Percentiles rank a stretch among this genome's conserved stretches.
These are phyloP conservation scores for Diachrysia chrysitis DNA, from an alignment of 2,888 invertebrate species.

Conservation along the genomic window DNA sequence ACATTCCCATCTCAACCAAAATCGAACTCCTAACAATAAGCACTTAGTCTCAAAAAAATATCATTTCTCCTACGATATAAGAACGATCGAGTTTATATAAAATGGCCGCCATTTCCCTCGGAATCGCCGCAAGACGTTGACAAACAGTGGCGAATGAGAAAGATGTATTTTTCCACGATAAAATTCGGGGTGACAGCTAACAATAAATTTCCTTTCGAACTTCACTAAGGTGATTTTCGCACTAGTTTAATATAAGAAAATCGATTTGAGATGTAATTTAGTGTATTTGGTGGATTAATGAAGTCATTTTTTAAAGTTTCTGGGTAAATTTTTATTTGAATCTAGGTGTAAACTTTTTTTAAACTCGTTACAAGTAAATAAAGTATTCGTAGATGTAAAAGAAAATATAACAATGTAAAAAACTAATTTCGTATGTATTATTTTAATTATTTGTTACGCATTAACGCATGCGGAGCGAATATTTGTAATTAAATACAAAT, in stretches of 20 bases:
- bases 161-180: slow-evolving; percentile 85
- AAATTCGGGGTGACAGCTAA: slow-evolving; percentile 74
- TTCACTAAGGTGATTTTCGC: slow-evolving; percentile 63
- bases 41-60: slow-evolving; percentile 60
- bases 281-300: slow-evolving; percentile 56
- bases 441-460: no score
- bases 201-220: slow-evolving; percentile 67
- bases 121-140: slow-evolving; percentile 83
- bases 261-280: slow-evolving; percentile 56
- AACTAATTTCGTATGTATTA: no score
- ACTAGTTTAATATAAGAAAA: slow-evolving; percentile 54
- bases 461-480: no score
- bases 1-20: neutral
- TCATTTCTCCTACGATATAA: slow-evolving; percentile 62
- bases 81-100: slow-evolving; percentile 77
- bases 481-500: no score
- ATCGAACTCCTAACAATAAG: slow-evolving; percentile 25
- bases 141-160: slow-evolving; percentile 82
- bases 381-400: no score
- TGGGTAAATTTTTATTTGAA: slow-evolving; percentile 14
- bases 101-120: slow-evolving; percentile 77
- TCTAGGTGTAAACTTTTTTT: neutral
- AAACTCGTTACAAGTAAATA: neutral
- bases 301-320: slow-evolving; percentile 26
- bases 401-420: no score